Evolutionary conservation across 2,113 vertebrate genomes (phyloP), one percentile per base, ranked within the genome.

Genomic region (Mola mola): DNA sequence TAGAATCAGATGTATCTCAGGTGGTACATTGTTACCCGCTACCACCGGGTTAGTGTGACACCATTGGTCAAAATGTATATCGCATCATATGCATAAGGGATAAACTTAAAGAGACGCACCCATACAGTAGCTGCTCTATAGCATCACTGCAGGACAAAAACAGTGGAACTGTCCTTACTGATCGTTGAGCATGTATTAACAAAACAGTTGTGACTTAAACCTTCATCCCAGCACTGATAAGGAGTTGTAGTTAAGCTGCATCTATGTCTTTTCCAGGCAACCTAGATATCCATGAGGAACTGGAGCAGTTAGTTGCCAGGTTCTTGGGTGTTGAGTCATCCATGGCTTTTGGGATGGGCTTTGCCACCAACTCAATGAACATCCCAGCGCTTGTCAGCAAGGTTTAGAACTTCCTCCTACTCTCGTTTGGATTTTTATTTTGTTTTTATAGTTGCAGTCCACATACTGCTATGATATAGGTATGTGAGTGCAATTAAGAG

Each of bases 311-410:
- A 75, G 88, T 94, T 56, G 96, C 96, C 62, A 91, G 85, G 48
- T 99, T 97, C 75, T 89, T 98, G 55, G 96, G 97, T 26, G 96
- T 99, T 21, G 96, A 99, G 85, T 94, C 96, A 49, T 93, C 96
- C 38, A 94, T 99, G 96, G 56, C 89, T 0, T 99, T 96, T 59
- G 97, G 97, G 37, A 99, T 99, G 97, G 97, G 97, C 34, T 99
- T 99, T 64, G 96, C 97, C 21, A 98, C 97, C 52, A 99, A 98
- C 80, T 98, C 96, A 48, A 99, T 98, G 96, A 99, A 98, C 89
- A 98, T 98, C 91, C 97, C 96, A 75, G 95, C 95, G 59, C 92
- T 99, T 43, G 91, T 94, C 53, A 93, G 96, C 82, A 98, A 97
- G 94, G 96, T 99, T 3, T 9, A 13, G 34, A 47, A 28, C 28